Percentiles rank a stretch among this genome's conserved stretches.
These are phyloP conservation scores for Borostomias antarcticus DNA, from an alignment of 2,797 vertebrate genomes.

Conservation along the genomic window DNA sequence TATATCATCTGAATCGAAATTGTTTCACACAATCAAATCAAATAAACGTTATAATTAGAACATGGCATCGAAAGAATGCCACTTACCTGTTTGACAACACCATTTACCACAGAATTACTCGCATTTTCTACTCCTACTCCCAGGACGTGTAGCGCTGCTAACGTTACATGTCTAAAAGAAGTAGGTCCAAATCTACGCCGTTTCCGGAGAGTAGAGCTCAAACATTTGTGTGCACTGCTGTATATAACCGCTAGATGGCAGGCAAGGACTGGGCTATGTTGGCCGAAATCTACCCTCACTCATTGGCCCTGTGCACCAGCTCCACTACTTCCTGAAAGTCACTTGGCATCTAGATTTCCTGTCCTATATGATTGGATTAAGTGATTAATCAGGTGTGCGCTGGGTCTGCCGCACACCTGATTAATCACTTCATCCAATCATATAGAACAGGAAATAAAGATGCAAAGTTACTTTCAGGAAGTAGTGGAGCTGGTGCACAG, in stretches of 20 bases:
- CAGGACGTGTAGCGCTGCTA: not conserved
- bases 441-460: too few relatives aligned
- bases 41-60: rapidly evolving
- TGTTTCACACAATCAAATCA: too few relatives aligned
- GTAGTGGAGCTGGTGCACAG: too few relatives aligned
- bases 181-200: conserved; percentile 63
- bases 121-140: conserved; percentile 31
- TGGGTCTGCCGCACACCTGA: too few relatives aligned
- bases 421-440: too few relatives aligned
- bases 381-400: too few relatives aligned
- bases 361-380: too few relatives aligned
- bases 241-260: conserved; percentile 47
- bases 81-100: conserved; percentile 43
- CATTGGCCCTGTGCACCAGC: too few relatives aligned
- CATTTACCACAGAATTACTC: conserved; percentile 26
- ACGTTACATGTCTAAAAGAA: conserved; percentile 42
- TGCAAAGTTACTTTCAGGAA: too few relatives aligned
- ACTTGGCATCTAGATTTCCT: too few relatives aligned
- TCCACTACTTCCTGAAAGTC: too few relatives aligned
- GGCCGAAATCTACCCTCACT: too few relatives aligned
- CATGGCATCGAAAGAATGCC: not conserved
- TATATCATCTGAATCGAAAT: not conserved
- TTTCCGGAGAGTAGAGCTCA: conserved; percentile 51
- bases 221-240: not conserved
- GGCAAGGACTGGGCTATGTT: conserved; percentile 18